Evolutionary conservation across 2,113 vertebrate genomes (phyloP), one percentile per base, ranked within the genome.

Genomic region (Pseudopodoces humilis): DNA sequence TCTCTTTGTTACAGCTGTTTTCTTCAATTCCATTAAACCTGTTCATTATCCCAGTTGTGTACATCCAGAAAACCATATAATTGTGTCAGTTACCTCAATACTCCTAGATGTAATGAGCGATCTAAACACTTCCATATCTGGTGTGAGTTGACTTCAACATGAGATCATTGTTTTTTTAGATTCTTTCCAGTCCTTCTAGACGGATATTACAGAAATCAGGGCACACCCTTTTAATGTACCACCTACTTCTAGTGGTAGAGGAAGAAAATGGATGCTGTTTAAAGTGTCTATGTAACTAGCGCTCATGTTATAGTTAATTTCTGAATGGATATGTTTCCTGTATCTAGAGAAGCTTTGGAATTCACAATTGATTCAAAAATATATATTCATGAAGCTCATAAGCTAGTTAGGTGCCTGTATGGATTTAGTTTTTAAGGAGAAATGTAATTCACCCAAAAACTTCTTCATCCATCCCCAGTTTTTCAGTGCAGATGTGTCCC

Each of bases 1-100:
- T 97, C 95, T 95, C 55, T 96, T 94, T 83, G 88, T 56, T 95
- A 59, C 68, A 95, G 70, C 91, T 97, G 50, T 85, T 87, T 95
- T 96, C 83, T 90, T 72, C 65, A 94, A 44, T 88, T 87, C 31
- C 33, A 65, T 94, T 88, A 97, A 96, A 89, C 49, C 41, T 94
- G 72, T 81, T 97, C 64, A 81, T 69, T 59, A 25, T 79, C 3
- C 86, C 68, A 79, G 53, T 35, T 87, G 8, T 88, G 49, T 52
- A 91, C 47, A 63, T 83, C 47, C 76, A 91, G 63, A 91, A 92
- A 96, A 87, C 52, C 43, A 74, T 22, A 43, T 44, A 77, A 21
- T 9, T 55, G 4, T 35, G 39, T 15, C 27, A 76, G 13, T 25
- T 31, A 17, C 15, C 7, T 64, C 68, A 86, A 11, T 23, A 53